Conservation (phyloP, 2,888 invertebrate species). For the Lithodes maja region DNA sequence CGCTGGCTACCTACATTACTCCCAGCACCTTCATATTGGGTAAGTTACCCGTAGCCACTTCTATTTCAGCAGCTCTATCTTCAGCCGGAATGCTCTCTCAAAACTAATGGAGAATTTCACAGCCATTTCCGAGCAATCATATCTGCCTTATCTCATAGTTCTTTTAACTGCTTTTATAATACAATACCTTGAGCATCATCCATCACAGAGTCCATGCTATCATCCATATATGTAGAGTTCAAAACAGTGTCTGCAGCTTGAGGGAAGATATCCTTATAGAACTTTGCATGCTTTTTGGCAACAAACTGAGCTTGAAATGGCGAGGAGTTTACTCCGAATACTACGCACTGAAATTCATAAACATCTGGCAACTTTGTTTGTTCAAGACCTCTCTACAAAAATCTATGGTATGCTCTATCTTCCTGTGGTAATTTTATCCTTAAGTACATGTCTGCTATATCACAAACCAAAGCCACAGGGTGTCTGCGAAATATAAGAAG, state of each 20-base stretch:
- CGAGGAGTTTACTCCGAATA: conserved; percentile 15
- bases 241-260: conserved; percentile 15
- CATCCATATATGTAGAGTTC: conserved; percentile 8
- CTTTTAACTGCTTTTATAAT: too few relatives aligned
- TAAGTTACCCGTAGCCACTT: too few relatives aligned
- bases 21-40: too few relatives aligned
- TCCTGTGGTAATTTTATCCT: background rate
- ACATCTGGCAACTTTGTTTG: conserved; percentile 12
- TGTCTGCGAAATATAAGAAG: background rate
- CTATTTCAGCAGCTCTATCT: too few relatives aligned
- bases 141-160: too few relatives aligned
- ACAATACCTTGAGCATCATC: too few relatives aligned
- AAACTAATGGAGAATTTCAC: too few relatives aligned
- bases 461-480: conserved; percentile 14
- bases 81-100: too few relatives aligned
- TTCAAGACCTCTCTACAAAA: background rate
- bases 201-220: background rate
- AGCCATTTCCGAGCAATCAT: too few relatives aligned
- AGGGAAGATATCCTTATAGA: background rate
- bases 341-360: background rate
- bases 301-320: conserved; percentile 18
- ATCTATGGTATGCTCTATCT: conserved; percentile 21
- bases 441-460: conserved; percentile 9
- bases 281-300: conserved; percentile 11
- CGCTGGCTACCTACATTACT: too few relatives aligned